phyloP scores from a whole-genome alignment of 2,113 vertebrate genomes.

The Daubentonia madagascariensis region DNA sequence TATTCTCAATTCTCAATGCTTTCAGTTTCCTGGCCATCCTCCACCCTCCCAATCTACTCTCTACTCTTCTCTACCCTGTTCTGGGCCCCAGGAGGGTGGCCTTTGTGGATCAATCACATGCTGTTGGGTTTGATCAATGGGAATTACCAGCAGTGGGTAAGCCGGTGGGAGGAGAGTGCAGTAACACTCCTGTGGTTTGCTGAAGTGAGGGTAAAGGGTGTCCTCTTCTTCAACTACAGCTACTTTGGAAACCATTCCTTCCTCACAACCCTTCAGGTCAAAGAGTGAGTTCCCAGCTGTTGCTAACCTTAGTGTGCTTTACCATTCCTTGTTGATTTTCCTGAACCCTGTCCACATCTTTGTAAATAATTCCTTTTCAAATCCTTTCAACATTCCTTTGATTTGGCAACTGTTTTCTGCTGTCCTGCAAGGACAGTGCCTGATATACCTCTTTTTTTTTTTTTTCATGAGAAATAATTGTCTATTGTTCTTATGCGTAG shows the following conservation, averaged over 20 bases:
- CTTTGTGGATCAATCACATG: background rate
- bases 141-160: background rate
- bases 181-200: background rate
- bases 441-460: background rate
- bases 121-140: background rate
- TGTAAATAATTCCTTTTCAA: background rate
- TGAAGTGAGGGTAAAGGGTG: background rate
- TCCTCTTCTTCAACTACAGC: background rate
- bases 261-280: background rate
- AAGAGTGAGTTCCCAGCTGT: background rate
- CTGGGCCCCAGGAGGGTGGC: background rate
- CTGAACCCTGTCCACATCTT: background rate
- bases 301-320: background rate
- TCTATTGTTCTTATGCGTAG: background rate
- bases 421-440: background rate
- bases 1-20: background rate
- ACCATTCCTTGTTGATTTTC: background rate
- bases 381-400: background rate
- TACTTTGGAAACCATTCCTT: background rate
- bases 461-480: background rate
- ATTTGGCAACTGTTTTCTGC: background rate
- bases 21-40: background rate
- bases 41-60: fast-evolving
- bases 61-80: background rate
- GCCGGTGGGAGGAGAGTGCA: background rate